phyloP scores from a whole-genome alignment of 2,888 invertebrate species.

The Sarcophaga carnaria region DNA sequence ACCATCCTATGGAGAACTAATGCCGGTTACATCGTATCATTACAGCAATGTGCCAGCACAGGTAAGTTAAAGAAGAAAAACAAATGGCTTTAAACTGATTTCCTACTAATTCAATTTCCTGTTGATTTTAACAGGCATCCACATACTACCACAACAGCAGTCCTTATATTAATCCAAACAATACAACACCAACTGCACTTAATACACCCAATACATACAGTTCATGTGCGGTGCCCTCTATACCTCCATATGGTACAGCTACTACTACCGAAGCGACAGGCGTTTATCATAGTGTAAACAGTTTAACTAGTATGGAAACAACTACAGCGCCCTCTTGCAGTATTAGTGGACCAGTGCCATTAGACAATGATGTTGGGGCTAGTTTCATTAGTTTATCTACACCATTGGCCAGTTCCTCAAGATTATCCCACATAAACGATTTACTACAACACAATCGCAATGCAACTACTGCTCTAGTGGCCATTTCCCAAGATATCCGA shows the following conservation, averaged over 20 bases:
- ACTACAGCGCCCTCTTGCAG: constrained; percentile 73
- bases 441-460: constrained; percentile 80
- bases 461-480: constrained; percentile 77
- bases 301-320: constrained; percentile 71
- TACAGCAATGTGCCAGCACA: constrained; percentile 73
- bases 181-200: constrained; percentile 3
- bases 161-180: constrained; percentile 43
- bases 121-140: constrained; percentile 60
- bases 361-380: constrained; percentile 62
- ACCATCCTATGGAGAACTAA: constrained; percentile 77
- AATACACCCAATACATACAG: constrained; percentile 72
- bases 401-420: constrained; percentile 78
- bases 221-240: constrained; percentile 78
- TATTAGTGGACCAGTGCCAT: constrained; percentile 73
- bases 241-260: constrained; percentile 77
- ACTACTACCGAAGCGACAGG: constrained; percentile 77
- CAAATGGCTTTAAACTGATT: background rate
- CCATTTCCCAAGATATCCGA: constrained; percentile 73
- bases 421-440: constrained; percentile 80
- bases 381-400: constrained; percentile 78
- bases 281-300: constrained; percentile 72
- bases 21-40: constrained; percentile 69
- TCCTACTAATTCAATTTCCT: background rate
- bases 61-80: constrained; percentile 68
- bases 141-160: constrained; percentile 64